Evolutionary conservation across 2,797 vertebrate genomes (phyloP).

Genomic region (Molossus alvarezi): DNA sequence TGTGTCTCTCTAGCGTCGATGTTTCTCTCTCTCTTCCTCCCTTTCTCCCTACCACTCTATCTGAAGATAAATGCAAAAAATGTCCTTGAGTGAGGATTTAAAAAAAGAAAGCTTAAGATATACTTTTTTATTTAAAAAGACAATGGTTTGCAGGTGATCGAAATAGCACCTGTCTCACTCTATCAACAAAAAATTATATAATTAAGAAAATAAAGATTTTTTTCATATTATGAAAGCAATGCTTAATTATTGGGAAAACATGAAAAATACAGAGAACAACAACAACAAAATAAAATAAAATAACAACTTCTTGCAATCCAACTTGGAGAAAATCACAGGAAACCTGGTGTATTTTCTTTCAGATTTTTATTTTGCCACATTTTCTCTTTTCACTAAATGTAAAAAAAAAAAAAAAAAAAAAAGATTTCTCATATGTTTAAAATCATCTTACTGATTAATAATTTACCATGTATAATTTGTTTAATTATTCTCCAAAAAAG

Average conservation of each 20-base stretch:
- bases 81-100: no score
- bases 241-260: neutral
- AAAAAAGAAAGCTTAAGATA: neutral
- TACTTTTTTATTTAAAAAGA: constrained; percentile 26
- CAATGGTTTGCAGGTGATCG: neutral
- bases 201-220: neutral
- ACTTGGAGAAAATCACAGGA: constrained; percentile 19
- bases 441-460: neutral
- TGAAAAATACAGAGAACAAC: neutral
- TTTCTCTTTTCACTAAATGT: neutral
- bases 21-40: no score
- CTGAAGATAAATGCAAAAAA: no score
- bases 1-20: no score
- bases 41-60: no score
- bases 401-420: neutral
- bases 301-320: neutral
- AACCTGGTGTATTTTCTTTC: neutral
- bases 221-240: constrained; percentile 33
- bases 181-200: constrained; percentile 15
- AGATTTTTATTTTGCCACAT: constrained; percentile 30
- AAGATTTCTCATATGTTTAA: neutral
- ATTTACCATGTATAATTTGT: constrained; percentile 39
- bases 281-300: neutral
- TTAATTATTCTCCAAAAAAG: constrained; percentile 51
- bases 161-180: neutral